Percentiles rank a stretch among this genome's conserved stretches.
Evolutionary conservation across 92 coral and sea anemone genomes (phyloP).

Genomic region (Phenganax subtilis): DNA sequence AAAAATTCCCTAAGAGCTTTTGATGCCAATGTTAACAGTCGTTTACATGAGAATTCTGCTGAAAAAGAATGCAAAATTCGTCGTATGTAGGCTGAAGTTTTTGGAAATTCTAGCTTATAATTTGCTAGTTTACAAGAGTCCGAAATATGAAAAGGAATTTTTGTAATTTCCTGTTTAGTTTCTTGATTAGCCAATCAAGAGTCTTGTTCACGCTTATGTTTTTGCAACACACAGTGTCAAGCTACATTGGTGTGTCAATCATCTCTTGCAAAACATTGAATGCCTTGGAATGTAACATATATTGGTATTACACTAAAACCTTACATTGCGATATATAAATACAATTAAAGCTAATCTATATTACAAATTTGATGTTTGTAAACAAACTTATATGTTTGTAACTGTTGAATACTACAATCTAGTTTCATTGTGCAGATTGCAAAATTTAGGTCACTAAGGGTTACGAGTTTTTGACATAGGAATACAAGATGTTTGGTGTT

Average conservation of each 20-base stretch:
- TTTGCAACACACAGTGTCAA: background rate
- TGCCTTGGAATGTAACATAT: background rate
- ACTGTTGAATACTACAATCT: background rate
- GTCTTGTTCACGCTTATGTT: background rate
- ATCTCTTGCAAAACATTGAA: background rate
- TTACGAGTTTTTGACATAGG: background rate
- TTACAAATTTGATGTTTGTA: background rate
- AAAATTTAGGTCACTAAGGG: background rate
- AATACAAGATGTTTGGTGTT: background rate
- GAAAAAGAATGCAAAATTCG: background rate
- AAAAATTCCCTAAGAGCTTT: background rate
- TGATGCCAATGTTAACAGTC: too few relatives aligned
- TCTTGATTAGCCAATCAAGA: background rate
- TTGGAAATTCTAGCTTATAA: background rate
- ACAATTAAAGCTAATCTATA: slow-evolving; percentile 1
- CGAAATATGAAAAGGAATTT: slow-evolving; percentile 13
- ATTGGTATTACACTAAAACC: background rate
- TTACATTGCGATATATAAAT: background rate
- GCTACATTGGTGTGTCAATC: slow-evolving; percentile 1
- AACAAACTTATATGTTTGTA: background rate
- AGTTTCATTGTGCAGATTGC: background rate
- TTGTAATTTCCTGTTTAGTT: slow-evolving; percentile 19
- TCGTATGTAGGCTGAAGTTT: background rate
- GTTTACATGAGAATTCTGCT: too few relatives aligned
- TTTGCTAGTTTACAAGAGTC: background rate